Conservation (phyloP, 2,113 vertebrate species). For the Otus sunia region DNA sequence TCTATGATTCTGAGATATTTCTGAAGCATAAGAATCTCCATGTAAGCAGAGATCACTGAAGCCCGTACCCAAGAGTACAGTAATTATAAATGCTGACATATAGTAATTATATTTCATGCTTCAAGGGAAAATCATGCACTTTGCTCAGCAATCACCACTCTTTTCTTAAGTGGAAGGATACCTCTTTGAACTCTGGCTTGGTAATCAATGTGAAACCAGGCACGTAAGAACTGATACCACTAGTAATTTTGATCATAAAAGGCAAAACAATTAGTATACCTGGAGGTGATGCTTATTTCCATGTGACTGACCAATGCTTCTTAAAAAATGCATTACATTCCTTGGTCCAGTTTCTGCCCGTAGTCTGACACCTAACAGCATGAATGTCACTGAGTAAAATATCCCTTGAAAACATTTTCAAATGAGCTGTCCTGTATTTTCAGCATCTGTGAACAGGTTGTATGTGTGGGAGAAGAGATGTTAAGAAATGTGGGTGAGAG, state of each 20-base stretch:
- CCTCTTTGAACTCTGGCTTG: background rate
- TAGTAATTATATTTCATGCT: background rate
- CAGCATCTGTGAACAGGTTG: background rate
- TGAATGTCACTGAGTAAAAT: background rate
- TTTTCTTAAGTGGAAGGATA: background rate
- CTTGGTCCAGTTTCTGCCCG: background rate
- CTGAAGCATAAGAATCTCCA: background rate
- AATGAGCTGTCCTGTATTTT: background rate
- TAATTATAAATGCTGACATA: background rate
- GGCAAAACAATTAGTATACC: background rate
- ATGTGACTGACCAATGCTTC: background rate
- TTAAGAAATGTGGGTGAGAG: background rate
- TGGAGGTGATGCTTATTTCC: background rate
- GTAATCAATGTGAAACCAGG: background rate
- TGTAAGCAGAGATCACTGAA: background rate
- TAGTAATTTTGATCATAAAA: background rate
- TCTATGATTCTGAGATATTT: background rate
- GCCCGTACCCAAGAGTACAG: background rate
- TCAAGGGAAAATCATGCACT: background rate
- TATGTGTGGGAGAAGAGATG: background rate
- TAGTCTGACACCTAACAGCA: background rate
- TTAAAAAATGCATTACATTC: background rate
- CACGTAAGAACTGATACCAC: background rate
- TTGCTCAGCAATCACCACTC: background rate
- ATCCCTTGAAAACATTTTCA: background rate